Evolutionary conservation across 1,140 invertebrate genomes (phyloP), one percentile per base, ranked within the genome.

Genomic region (Leptoteleia sp.): DNA sequence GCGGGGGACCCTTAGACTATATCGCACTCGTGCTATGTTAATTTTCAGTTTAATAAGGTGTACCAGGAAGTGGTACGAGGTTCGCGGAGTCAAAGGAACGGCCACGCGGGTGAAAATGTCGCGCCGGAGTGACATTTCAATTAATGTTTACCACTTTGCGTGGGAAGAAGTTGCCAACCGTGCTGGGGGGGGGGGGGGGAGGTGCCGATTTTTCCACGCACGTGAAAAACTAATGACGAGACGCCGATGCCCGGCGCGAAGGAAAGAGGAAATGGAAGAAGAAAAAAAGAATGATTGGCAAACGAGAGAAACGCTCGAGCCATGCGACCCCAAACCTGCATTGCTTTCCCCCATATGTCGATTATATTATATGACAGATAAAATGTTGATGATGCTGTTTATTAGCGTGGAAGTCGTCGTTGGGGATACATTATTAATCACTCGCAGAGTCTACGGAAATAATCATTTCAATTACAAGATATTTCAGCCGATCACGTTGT

Each of bases 41-140:
- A 88, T 87, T 88, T 87, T 81, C 80, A 82, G 80, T 88, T 87
- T 87, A 88, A 85, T 88, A 87, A 88, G 85, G 84, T 81, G 76
- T 70, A 87, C 82, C 81, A 86, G 86, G 86, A 87, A 87, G 84
- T 80, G 80, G 81, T 81, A 79, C 80, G 47, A 71, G 31, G 75
- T 64, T 59, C 76, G 68, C 54, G 31, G 65, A 71, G 54, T 59
- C 55, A 45, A 65, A 52, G 70, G 59, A 76, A 72, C 62, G 52
- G 67, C 33, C 67, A 57, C 38, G 59, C 79, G 81, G 81, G 68
- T 84, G 85, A 87, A 85, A 87, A 86, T 86, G 85, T 87, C 85
- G 84, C 80, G 76, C 33, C 47, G 79, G 71, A 86, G 80, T 85
- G 85, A 88, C 86, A 86, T 88, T 87, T 87, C 86, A 86, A 86